Conservation (phyloP, 2,113 vertebrate genomes). For the Bujurquina vittata region DNA sequence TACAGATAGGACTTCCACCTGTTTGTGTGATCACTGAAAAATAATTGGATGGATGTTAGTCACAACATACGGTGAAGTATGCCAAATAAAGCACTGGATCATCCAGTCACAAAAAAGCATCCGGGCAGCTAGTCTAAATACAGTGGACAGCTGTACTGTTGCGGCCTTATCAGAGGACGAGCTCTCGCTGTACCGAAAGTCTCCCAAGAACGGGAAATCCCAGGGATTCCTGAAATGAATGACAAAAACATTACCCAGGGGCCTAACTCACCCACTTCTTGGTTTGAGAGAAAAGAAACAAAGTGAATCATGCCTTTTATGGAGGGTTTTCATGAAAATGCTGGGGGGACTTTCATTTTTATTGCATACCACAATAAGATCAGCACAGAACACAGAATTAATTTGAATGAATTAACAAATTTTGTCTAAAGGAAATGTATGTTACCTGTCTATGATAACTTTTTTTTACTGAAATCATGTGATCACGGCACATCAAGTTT, state of each 20-base stretch:
- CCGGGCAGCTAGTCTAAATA: conserved; percentile 18
- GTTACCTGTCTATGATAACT: neutral
- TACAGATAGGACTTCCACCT: conserved; percentile 38
- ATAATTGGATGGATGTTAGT: conserved; percentile 53
- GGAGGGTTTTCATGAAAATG: neutral
- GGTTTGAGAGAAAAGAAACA: neutral
- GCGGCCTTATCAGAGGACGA: conserved; percentile 57
- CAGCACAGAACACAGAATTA: neutral
- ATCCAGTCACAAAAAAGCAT: conserved; percentile 4
- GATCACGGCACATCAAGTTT: neutral
- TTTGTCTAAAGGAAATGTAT: neutral
- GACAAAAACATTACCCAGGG: conserved; percentile 15
- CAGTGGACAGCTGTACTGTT: conserved; percentile 29
- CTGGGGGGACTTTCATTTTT: conserved; percentile 1
- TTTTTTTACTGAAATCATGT: neutral
- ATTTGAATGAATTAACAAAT: neutral
- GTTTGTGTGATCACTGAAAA: conserved; percentile 24
- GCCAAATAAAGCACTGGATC: conserved; percentile 64
- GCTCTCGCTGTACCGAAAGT: conserved; percentile 40
- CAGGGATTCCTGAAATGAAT: conserved; percentile 30
- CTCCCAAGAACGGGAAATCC: conserved; percentile 37
- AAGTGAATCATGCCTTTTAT: conserved; percentile 9
- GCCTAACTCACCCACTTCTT: neutral
- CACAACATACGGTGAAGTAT: conserved; percentile 67
- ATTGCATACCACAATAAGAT: neutral